These are phyloP conservation scores for Sibirionetta formosa DNA, from an alignment of 2,797 vertebrate genomes.

Conservation along the genomic window DNA sequence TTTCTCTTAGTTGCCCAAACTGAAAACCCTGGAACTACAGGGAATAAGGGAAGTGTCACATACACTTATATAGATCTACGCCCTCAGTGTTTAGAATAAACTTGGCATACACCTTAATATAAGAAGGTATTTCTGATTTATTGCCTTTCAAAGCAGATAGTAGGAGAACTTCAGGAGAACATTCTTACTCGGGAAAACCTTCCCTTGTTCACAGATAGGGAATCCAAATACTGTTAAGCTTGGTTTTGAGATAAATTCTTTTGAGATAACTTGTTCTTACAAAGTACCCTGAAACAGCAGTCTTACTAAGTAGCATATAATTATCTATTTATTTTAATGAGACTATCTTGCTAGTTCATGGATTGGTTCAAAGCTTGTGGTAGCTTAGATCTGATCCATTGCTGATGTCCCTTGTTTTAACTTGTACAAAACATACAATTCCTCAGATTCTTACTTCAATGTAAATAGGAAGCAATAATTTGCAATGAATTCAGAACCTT, in stretches of 20 bases:
- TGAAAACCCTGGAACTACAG: not conserved
- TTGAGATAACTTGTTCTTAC: not conserved
- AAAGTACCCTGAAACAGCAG: not conserved
- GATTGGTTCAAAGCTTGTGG: not conserved
- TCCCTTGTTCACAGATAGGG: not conserved
- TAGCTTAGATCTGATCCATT: not conserved
- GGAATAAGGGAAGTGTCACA: not conserved
- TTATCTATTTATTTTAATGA: fast-evolving
- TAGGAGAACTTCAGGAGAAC: not conserved
- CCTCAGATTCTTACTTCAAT: not conserved
- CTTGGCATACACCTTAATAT: not conserved
- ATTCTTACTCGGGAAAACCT: not conserved
- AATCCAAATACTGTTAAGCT: not conserved
- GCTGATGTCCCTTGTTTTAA: not conserved
- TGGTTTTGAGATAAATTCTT: not conserved
- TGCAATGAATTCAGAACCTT: not conserved
- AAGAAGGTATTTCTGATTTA: not conserved
- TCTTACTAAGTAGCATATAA: not conserved
- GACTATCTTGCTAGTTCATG: not conserved
- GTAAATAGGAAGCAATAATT: not conserved
- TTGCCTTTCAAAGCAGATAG: not conserved
- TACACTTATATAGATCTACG: not conserved
- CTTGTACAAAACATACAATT: not conserved
- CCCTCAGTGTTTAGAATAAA: not conserved
- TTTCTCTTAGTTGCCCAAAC: not conserved